Conservation (phyloP, 1,140 invertebrate species). For the Archivesica marissinica region DNA sequence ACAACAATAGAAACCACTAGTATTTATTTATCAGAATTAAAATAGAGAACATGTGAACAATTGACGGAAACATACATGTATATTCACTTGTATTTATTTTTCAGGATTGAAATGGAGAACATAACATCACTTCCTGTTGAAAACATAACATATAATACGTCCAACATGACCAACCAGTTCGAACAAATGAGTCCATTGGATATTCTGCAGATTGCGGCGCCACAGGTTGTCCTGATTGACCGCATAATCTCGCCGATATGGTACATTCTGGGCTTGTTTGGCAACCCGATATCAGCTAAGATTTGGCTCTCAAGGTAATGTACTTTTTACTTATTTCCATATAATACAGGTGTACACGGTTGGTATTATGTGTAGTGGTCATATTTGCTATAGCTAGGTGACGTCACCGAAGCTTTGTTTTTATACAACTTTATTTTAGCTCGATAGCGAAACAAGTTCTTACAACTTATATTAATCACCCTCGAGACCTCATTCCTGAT, state of each 20-base stretch:
- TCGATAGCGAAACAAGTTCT: too few relatives aligned
- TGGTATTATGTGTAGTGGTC: too few relatives aligned
- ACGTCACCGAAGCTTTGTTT: too few relatives aligned
- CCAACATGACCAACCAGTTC: slow-evolving; percentile 35
- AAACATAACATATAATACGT: not conserved
- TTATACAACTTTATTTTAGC: too few relatives aligned
- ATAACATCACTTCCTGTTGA: not conserved
- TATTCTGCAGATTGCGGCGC: slow-evolving; percentile 69
- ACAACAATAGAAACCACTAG: too few relatives aligned
- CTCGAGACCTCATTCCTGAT: too few relatives aligned
- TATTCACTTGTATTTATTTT: not conserved
- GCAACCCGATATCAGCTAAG: slow-evolving; percentile 78
- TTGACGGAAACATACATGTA: too few relatives aligned
- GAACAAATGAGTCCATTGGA: slow-evolving; percentile 9
- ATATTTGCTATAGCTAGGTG: too few relatives aligned
- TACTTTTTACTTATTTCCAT: not conserved
- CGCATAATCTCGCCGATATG: slow-evolving; percentile 77
- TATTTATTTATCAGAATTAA: too few relatives aligned
- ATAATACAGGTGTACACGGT: too few relatives aligned
- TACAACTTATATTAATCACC: too few relatives aligned
- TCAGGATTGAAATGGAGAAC: slow-evolving; percentile 18
- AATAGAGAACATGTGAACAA: too few relatives aligned
- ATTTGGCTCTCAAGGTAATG: slow-evolving; percentile 79
- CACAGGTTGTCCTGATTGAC: slow-evolving; percentile 69
- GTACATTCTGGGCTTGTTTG: slow-evolving; percentile 80